These are phyloP conservation scores for Bombyx huttoni DNA, from an alignment of 2,888 invertebrate species.

Conservation along the genomic window DNA sequence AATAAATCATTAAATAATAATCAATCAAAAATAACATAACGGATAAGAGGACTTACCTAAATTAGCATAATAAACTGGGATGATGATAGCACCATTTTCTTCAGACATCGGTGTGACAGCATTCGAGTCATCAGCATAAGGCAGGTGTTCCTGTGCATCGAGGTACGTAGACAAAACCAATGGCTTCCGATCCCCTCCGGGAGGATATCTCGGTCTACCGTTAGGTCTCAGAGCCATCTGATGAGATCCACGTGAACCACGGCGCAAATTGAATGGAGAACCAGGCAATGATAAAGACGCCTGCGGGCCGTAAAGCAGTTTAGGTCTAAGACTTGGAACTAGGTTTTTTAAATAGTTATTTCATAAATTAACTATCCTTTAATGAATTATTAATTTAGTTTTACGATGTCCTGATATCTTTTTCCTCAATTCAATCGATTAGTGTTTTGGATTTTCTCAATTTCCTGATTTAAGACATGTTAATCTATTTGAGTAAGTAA, in stretches of 20 bases:
- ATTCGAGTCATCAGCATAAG: constrained; percentile 97
- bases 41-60: constrained; percentile 69
- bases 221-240: constrained; percentile 89
- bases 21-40: no score
- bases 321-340: not conserved
- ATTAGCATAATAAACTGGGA: constrained; percentile 91
- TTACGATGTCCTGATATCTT: constrained; percentile 15
- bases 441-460: constrained; percentile 22
- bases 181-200: constrained; percentile 92
- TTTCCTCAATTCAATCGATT: constrained; percentile 66
- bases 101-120: constrained; percentile 98
- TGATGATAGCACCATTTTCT: constrained; percentile 95
- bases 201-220: constrained; percentile 84
- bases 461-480: constrained; percentile 8
- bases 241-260: constrained; percentile 92
- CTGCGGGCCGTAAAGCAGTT: constrained; percentile 64
- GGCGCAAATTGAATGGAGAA: constrained; percentile 94
- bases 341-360: not conserved
- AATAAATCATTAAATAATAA: no score
- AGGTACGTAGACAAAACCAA: constrained; percentile 94
- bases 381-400: not conserved
- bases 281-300: constrained; percentile 97
- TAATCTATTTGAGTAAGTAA: constrained; percentile 15
- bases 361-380: not conserved
- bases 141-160: constrained; percentile 94